These are phyloP conservation scores for Metacarcinus magister DNA, from an alignment of 2,888 invertebrate species.

Conservation along the genomic window DNA sequence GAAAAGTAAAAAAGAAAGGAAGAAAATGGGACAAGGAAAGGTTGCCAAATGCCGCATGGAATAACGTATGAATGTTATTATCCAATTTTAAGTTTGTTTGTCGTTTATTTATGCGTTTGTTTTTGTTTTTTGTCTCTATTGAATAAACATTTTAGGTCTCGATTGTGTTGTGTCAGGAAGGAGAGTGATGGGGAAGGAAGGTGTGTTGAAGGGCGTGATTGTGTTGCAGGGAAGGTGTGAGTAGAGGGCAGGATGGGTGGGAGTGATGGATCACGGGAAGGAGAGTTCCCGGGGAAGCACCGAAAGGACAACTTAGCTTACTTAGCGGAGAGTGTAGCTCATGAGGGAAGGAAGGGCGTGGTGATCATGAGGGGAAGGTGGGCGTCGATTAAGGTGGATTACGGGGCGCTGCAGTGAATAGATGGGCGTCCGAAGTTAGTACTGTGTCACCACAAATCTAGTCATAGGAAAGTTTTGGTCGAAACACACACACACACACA, in stretches of 20 bases:
- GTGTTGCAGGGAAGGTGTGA: neutral
- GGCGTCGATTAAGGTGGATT: neutral
- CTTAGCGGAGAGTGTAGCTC: neutral
- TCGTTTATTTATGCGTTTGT: neutral
- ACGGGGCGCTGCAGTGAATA: neutral
- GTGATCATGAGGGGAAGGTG: neutral
- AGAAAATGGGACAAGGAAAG: neutral
- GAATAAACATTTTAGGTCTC: neutral
- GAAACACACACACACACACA: constrained; percentile 34
- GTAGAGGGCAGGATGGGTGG: neutral
- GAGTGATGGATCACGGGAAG: neutral
- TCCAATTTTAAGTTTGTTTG: neutral
- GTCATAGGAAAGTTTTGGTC: neutral
- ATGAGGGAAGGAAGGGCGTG: neutral
- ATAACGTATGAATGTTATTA: neutral
- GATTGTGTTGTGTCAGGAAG: neutral
- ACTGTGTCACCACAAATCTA: neutral
- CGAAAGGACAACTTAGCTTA: neutral
- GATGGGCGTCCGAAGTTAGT: neutral
- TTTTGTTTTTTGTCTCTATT: neutral
- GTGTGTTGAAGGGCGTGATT: neutral
- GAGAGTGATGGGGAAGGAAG: neutral
- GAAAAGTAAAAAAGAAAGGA: neutral
- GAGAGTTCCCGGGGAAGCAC: neutral
- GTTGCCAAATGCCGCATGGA: neutral